These are phyloP conservation scores for Poecilia velifera DNA, from an alignment of 2,797 vertebrate species.

Conservation along the genomic window DNA sequence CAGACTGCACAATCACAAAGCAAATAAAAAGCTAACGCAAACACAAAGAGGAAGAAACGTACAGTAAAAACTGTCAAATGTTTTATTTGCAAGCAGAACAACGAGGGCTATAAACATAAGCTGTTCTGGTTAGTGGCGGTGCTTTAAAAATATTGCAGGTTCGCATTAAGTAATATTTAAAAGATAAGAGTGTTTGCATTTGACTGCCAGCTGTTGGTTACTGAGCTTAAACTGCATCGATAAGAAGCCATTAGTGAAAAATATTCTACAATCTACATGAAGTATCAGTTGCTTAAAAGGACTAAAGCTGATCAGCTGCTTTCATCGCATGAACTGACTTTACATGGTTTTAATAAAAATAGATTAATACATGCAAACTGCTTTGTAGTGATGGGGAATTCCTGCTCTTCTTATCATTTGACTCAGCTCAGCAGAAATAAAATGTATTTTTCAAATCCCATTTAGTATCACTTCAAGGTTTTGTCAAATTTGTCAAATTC, in stretches of 20 bases:
- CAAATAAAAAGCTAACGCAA: slow-evolving; percentile 7
- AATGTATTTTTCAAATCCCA: background rate
- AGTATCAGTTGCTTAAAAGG: too few species aligned
- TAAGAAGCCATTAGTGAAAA: background rate
- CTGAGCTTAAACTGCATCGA: background rate
- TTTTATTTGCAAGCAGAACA: slow-evolving; percentile 7
- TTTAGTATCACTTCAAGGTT: background rate
- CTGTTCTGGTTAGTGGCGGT: background rate
- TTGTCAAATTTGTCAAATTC: background rate
- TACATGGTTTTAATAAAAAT: background rate
- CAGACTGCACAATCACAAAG: slow-evolving; percentile 32
- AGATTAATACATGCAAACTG: background rate
- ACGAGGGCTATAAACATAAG: background rate
- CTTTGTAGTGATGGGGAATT: background rate
- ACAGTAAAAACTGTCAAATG: slow-evolving; percentile 12
- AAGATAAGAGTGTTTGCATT: background rate
- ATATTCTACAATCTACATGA: background rate
- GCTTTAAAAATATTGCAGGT: background rate
- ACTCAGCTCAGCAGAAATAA: background rate
- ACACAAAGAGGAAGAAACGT: slow-evolving; percentile 45
- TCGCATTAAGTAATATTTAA: background rate
- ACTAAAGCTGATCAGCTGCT: too few species aligned
- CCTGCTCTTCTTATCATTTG: background rate
- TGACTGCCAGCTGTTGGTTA: background rate
- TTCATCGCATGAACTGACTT: background rate